Evolutionary conservation across 2,113 vertebrate species (phyloP).

Genomic region (Mandrillus leucophaeus): DNA sequence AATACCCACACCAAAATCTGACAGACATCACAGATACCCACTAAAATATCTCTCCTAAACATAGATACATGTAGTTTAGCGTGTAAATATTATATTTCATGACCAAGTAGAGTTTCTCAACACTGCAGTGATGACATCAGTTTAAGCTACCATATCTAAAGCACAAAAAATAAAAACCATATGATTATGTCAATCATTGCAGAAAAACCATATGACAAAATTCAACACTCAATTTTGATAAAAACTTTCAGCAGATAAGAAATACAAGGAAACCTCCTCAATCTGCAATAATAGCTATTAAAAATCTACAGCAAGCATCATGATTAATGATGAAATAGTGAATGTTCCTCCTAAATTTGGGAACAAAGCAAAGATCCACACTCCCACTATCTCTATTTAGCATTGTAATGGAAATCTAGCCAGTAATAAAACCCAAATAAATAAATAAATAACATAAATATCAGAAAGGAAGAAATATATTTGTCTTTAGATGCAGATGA

Average conservation of each 20-base stretch:
- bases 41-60: background rate
- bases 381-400: background rate
- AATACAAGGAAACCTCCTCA: background rate
- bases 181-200: background rate
- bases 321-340: background rate
- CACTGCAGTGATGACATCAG: background rate
- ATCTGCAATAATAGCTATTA: background rate
- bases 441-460: background rate
- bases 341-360: background rate
- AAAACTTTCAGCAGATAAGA: background rate
- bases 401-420: background rate
- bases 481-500: background rate
- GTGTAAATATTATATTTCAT: background rate
- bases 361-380: background rate
- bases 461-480: background rate
- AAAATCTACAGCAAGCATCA: background rate
- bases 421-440: background rate
- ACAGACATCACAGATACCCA: background rate
- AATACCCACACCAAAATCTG: background rate
- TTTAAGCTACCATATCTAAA: background rate
- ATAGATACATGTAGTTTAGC: background rate
- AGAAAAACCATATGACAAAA: background rate
- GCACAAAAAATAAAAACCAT: background rate
- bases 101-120: background rate
- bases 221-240: background rate